Conservation (phyloP, 2,113 vertebrate genomes). For the Dunckerocampus dactyliophorus region DNA sequence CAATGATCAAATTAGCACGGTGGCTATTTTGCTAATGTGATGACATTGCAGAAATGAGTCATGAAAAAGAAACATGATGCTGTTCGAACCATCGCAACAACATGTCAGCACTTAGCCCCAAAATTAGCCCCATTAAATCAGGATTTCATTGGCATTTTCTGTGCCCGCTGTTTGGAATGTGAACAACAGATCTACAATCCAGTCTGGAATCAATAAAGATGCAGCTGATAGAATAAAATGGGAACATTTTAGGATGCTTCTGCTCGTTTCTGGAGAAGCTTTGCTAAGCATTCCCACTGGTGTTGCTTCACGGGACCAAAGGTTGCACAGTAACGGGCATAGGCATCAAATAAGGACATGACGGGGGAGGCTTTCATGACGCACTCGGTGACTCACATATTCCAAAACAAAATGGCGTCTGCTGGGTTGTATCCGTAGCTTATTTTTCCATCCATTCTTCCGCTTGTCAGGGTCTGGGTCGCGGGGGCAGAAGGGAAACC, state of each 20-base stretch:
- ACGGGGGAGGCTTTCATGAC: no score
- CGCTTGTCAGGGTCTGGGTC: no score
- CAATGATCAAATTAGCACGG: constrained; percentile 48
- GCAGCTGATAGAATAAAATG: neutral
- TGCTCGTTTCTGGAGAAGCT: neutral
- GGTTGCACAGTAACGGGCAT: no score
- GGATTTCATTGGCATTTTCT: constrained; percentile 40
- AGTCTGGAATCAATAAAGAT: constrained; percentile 15
- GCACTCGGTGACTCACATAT: no score
- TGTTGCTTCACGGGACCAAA: no score
- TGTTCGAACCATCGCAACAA: constrained; percentile 22
- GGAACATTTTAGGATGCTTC: neutral
- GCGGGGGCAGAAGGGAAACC: no score
- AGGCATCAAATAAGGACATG: no score
- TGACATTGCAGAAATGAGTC: constrained; percentile 48
- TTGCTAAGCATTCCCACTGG: no score
- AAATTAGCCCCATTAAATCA: constrained; percentile 52
- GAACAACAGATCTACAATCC: constrained; percentile 37
- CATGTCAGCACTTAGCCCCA: constrained; percentile 26
- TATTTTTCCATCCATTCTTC: no score
- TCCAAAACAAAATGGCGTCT: no score
- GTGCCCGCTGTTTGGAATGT: constrained; percentile 27
- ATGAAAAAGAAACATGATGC: constrained; percentile 27
- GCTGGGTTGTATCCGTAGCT: no score
- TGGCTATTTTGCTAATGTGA: constrained; percentile 42